Conservation (phyloP, 2,888 invertebrate species). For the Adelognathus sp. region DNA sequence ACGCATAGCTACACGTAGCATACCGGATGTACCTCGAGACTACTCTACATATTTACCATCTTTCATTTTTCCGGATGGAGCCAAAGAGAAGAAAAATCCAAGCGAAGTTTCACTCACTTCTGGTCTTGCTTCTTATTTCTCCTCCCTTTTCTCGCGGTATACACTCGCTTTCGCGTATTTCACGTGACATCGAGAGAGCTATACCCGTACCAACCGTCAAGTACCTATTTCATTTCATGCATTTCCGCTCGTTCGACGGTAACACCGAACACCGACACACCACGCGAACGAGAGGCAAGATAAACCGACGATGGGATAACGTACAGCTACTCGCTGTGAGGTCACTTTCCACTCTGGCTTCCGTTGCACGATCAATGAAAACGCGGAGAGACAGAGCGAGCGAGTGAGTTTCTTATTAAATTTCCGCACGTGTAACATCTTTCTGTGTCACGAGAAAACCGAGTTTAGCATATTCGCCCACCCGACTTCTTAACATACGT, state of each 20-base stretch:
- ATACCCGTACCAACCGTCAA: not conserved
- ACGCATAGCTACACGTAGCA: slow-evolving; percentile 12
- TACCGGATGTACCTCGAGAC: slow-evolving; percentile 41
- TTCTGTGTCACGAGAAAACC: not conserved
- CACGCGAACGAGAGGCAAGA: not conserved
- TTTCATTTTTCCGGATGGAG: slow-evolving; percentile 27
- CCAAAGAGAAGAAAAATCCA: slow-evolving; percentile 8
- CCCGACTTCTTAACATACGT: slow-evolving; percentile 57
- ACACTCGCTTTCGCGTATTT: not conserved
- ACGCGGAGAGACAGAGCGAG: not conserved
- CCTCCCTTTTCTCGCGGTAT: not conserved
- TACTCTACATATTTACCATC: slow-evolving; percentile 36
- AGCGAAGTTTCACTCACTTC: slow-evolving; percentile 32
- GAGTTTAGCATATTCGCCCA: slow-evolving; percentile 2
- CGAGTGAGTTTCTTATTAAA: not conserved
- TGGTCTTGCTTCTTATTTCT: not conserved
- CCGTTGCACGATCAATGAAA: not conserved
- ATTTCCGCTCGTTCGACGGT: slow-evolving; percentile 14
- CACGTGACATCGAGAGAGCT: not conserved
- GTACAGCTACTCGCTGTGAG: not conserved
- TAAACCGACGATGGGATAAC: not conserved
- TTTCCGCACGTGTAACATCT: not conserved
- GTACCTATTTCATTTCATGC: slow-evolving; percentile 18
- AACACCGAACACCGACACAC: not conserved
- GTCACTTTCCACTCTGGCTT: not conserved